These are phyloP conservation scores for Pseudachorutes palmiensis DNA, from an alignment of 1,140 invertebrate species.

Conservation along the genomic window DNA sequence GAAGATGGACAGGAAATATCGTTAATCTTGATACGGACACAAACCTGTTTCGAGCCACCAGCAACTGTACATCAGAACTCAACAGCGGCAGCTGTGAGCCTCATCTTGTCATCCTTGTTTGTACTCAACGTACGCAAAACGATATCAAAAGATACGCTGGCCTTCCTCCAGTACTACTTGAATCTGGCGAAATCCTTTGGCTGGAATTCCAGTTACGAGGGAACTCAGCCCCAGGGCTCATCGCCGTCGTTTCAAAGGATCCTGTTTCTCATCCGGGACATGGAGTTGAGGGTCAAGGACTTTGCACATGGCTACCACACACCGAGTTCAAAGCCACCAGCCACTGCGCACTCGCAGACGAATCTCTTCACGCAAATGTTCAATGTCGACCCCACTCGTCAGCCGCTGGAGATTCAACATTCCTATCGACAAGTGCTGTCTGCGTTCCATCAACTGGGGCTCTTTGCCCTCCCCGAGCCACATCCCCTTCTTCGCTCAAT, in stretches of 20 bases:
- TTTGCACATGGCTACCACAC: constrained; percentile 3
- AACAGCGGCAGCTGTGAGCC: not conserved
- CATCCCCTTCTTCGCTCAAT: not conserved
- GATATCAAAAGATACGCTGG: not conserved
- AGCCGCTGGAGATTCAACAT: constrained; percentile 1
- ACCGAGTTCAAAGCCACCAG: not conserved
- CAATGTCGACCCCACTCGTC: not conserved
- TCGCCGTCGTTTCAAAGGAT: not conserved
- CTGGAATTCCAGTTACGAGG: too few species aligned
- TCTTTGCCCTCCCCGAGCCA: not conserved
- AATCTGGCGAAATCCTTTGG: not conserved
- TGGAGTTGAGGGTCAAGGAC: constrained; percentile 7
- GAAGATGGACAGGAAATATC: not conserved
- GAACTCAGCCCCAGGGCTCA: not conserved
- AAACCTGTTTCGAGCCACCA: not conserved
- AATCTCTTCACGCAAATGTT: not conserved
- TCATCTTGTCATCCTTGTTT: not conserved
- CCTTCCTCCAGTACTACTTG: not conserved
- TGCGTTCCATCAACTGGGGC: not conserved
- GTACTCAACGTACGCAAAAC: not conserved
- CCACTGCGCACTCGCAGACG: not conserved
- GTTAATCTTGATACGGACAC: not conserved
- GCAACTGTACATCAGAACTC: not conserved
- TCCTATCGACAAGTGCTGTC: not conserved
- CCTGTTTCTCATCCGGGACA: not conserved